Evolutionary conservation across 2,888 invertebrate species (phyloP).

Genomic region (Drosophila vallismaia): DNA sequence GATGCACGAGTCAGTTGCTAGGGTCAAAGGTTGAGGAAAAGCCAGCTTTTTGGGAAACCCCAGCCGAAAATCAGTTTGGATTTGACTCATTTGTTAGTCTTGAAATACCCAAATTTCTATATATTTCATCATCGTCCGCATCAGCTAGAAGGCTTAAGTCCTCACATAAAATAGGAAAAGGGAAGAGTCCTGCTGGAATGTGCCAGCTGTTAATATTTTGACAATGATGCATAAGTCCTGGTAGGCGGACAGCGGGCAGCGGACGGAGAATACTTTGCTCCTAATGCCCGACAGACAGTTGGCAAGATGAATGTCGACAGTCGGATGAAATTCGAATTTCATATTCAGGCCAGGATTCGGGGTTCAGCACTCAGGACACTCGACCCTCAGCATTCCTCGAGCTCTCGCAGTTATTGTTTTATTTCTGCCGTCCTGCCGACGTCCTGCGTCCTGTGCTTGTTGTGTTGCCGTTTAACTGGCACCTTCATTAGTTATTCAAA

Average conservation of each 20-base stretch:
- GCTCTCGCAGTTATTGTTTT: conserved; percentile 59
- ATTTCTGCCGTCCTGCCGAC: conserved; percentile 54
- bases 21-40: conserved; percentile 27
- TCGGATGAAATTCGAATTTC: conserved; percentile 72
- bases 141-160: conserved; percentile 53
- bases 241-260: conserved; percentile 37
- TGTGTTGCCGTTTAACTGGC: conserved; percentile 53
- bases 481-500: conserved; percentile 81
- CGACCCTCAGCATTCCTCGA: conserved; percentile 32
- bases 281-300: conserved; percentile 76
- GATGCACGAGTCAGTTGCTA: conserved; percentile 4
- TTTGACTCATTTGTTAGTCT: conserved; percentile 46
- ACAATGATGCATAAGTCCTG: conserved; percentile 76
- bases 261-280: conserved; percentile 29
- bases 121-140: conserved; percentile 66
- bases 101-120: conserved; percentile 74
- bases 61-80: conserved; percentile 50
- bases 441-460: no score
- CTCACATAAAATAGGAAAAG: conserved; percentile 53
- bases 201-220: conserved; percentile 78
- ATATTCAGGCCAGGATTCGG: conserved; percentile 70
- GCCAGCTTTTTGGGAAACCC: conserved; percentile 30
- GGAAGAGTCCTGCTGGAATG: conserved; percentile 48
- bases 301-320: conserved; percentile 77
- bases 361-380: conserved; percentile 41